These are phyloP conservation scores for Electrophaes corylata DNA, from an alignment of 2,888 invertebrate species.

Conservation along the genomic window DNA sequence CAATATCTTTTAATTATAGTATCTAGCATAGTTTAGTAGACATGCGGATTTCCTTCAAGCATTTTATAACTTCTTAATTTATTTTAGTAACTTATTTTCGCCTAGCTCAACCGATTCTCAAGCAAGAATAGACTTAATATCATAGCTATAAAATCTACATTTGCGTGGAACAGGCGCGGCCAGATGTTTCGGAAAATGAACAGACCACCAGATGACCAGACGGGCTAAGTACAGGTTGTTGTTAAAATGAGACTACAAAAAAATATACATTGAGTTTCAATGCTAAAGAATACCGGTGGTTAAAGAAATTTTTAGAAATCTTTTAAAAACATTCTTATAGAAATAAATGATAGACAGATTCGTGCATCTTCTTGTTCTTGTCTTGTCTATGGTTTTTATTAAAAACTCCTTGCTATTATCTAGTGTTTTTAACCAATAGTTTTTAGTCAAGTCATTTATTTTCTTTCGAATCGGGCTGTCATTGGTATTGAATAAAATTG, in stretches of 20 bases:
- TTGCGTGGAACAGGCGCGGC: background rate
- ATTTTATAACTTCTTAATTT: slow-evolving; percentile 20
- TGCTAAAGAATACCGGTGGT: too few species aligned
- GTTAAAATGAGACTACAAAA: slow-evolving; percentile 1
- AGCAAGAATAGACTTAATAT: background rate
- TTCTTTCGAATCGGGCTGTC: too few species aligned
- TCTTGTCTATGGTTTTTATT: too few species aligned
- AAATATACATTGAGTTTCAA: background rate
- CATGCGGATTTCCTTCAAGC: slow-evolving; percentile 18
- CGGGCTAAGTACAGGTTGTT: slow-evolving; percentile 34
- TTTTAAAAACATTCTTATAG: background rate
- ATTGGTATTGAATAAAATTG: too few species aligned
- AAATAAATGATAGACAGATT: too few species aligned
- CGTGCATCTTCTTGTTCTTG: too few species aligned
- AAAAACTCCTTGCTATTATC: too few species aligned
- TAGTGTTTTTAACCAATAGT: too few species aligned
- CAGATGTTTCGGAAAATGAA: slow-evolving; percentile 41
- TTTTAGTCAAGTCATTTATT: too few species aligned
- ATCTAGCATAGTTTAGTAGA: background rate
- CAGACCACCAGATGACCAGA: slow-evolving; percentile 44
- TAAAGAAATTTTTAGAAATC: too few species aligned
- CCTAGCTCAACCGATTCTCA: slow-evolving; percentile 16
- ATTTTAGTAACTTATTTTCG: slow-evolving; percentile 27
- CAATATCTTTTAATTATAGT: too few species aligned
- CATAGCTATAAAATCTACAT: slow-evolving; percentile 3